These are phyloP conservation scores for Physeter macrocephalus DNA, from an alignment of 2,113 vertebrate species.

Conservation along the genomic window DNA sequence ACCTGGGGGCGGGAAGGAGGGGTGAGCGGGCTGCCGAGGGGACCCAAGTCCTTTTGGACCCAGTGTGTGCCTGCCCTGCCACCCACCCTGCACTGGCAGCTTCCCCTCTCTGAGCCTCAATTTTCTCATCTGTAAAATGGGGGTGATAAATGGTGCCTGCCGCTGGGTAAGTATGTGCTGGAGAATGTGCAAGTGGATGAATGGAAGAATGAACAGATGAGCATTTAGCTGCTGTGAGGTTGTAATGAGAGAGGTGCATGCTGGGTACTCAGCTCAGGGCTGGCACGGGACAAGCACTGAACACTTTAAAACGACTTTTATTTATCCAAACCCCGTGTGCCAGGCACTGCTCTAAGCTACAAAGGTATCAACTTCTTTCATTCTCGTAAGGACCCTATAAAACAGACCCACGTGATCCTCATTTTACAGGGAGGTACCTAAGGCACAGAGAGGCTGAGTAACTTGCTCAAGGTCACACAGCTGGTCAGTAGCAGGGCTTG, in stretches of 20 bases:
- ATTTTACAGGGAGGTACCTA: not conserved
- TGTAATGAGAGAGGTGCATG: fast-evolving
- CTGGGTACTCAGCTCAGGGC: not conserved
- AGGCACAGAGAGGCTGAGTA: not conserved
- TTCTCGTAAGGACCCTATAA: no score
- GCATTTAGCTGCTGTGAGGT: no score
- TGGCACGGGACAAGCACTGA: fast-evolving
- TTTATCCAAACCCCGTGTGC: not conserved
- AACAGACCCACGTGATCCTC: not conserved
- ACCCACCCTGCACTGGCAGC: not conserved
- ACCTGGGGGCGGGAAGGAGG: slow-evolving; percentile 63
- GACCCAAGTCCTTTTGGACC: not conserved
- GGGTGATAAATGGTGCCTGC: fast-evolving
- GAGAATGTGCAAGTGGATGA: not conserved
- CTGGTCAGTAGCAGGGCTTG: not conserved
- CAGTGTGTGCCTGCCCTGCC: not conserved
- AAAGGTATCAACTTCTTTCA: fast-evolving
- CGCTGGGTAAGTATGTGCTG: not conserved
- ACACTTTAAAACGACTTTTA: no score
- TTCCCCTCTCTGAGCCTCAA: not conserved
- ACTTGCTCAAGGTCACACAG: not conserved
- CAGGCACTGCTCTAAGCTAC: not conserved
- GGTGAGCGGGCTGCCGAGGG: fast-evolving
- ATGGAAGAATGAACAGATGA: fast-evolving
- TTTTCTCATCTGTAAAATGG: not conserved